phyloP scores from a whole-genome alignment of 2,113 vertebrate genomes.

The Pelusios castaneus region DNA sequence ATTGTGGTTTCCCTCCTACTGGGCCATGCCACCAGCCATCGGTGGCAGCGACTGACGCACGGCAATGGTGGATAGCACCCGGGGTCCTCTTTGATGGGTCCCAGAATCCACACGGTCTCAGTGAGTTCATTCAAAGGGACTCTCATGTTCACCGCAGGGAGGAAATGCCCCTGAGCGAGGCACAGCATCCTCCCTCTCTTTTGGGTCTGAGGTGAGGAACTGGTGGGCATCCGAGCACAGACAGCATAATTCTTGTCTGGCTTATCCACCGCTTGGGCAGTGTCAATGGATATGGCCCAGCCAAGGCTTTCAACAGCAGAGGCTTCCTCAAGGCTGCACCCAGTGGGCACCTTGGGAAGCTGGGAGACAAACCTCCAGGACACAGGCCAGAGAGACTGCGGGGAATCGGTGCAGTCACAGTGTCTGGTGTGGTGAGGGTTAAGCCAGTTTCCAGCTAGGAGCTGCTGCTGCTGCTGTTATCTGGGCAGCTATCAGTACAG shows the following conservation, averaged over 20 bases:
- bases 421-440: not conserved
- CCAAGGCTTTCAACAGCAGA: not conserved
- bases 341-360: not conserved
- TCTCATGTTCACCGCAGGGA: not conserved
- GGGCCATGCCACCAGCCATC: not conserved
- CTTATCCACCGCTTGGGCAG: not conserved
- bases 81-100: not conserved
- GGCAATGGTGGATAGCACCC: not conserved
- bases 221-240: not conserved
- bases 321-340: not conserved
- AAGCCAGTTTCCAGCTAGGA: not conserved
- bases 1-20: not conserved
- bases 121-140: fast-evolving
- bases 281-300: not conserved
- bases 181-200: not conserved
- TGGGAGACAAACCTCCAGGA: not conserved
- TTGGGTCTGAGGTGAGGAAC: not conserved
- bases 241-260: not conserved
- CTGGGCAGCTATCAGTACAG: not conserved
- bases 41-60: not conserved
- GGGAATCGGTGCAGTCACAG: no score
- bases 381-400: not conserved
- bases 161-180: not conserved
- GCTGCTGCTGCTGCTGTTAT: not conserved
- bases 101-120: not conserved